These are phyloP conservation scores for Cryptomyrus ogoouensis DNA, from an alignment of 2,113 vertebrate species.

Conservation along the genomic window DNA sequence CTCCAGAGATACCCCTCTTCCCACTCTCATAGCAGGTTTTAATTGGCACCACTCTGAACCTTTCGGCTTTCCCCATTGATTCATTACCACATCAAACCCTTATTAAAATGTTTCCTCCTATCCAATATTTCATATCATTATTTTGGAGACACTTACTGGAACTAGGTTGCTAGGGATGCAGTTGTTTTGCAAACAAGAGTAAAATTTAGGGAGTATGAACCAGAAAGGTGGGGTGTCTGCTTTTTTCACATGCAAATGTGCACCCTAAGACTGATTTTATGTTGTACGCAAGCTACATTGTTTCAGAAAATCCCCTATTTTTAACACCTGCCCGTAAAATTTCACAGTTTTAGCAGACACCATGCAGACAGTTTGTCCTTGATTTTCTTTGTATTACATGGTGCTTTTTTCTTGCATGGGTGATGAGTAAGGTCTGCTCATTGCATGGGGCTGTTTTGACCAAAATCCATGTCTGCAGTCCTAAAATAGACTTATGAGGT, in stretches of 20 bases:
- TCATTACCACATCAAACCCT: constrained; percentile 29
- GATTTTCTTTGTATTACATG: not conserved
- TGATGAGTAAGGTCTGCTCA: not conserved
- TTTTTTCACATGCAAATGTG: not conserved
- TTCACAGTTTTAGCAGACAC: not conserved
- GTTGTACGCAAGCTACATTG: not conserved
- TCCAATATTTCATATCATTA: not conserved
- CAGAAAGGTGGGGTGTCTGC: not conserved
- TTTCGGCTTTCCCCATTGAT: constrained; percentile 17
- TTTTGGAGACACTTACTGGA: not conserved
- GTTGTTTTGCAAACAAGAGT: not conserved
- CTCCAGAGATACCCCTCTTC: constrained; percentile 11
- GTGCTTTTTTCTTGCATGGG: not conserved
- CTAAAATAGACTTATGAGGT: constrained; percentile 42
- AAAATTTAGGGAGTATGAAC: not conserved
- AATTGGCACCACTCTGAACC: constrained; percentile 24
- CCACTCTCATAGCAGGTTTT: constrained; percentile 13
- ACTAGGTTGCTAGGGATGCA: not conserved
- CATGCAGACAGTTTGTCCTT: not conserved
- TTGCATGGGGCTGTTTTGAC: constrained; percentile 51
- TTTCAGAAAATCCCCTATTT: constrained; percentile 1
- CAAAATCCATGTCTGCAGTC: constrained; percentile 47
- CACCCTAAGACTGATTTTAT: not conserved
- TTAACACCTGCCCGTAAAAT: not conserved
- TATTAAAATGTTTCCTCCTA: constrained; percentile 19